phyloP scores from a whole-genome alignment of 2,113 vertebrate species.

The Dicrurus megarhynchus region DNA sequence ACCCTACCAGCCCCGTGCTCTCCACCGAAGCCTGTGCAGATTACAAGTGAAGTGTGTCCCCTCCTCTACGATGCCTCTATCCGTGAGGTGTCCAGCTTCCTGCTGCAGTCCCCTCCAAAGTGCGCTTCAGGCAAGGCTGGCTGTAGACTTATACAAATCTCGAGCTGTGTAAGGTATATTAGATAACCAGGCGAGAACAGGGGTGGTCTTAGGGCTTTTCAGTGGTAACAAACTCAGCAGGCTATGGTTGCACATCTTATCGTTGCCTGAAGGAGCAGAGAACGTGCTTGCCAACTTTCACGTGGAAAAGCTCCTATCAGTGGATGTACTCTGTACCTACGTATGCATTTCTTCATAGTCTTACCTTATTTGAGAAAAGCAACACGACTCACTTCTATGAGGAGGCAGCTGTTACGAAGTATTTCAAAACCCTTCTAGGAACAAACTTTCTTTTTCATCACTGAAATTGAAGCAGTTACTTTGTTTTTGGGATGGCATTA shows the following conservation, averaged over 20 bases:
- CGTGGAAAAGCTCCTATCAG: neutral
- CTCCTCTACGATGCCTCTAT: rapidly evolving
- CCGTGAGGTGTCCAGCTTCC: rapidly evolving
- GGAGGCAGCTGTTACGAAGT: neutral
- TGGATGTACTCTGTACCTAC: neutral
- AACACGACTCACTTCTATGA: rapidly evolving
- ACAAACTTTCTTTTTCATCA: neutral
- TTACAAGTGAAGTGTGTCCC: rapidly evolving
- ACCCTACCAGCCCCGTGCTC: rapidly evolving
- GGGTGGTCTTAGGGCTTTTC: neutral
- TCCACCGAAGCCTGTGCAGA: rapidly evolving
- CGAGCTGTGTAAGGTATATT: rapidly evolving
- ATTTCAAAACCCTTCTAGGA: neutral
- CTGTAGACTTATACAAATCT: neutral
- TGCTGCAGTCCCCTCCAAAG: neutral
- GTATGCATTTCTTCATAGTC: neutral
- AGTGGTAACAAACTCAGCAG: too few relatives aligned
- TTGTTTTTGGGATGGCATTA: neutral
- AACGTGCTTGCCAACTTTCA: rapidly evolving
- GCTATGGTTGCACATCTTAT: rapidly evolving
- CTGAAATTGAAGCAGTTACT: neutral
- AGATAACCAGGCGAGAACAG: rapidly evolving
- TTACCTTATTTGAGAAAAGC: neutral
- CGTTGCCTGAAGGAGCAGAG: neutral
- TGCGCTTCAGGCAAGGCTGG: neutral